phyloP scores from a whole-genome alignment of 2,888 invertebrate genomes.

The Volucella zonaria region DNA sequence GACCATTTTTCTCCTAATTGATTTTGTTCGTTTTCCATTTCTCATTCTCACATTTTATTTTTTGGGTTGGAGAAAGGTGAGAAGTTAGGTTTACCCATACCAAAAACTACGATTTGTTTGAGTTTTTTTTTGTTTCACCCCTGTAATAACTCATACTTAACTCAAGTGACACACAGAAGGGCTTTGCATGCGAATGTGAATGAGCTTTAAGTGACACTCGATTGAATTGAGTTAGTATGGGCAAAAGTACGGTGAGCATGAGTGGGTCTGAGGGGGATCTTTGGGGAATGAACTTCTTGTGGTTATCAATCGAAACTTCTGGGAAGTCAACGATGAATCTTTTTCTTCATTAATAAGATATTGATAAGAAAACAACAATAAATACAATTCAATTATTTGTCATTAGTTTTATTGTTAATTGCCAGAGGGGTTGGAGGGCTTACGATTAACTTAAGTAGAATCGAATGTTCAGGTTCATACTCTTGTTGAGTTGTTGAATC shows the following conservation, averaged over 20 bases:
- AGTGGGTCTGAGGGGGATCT: neutral
- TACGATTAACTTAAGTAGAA: conserved; percentile 66
- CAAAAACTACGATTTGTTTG: too few relatives aligned
- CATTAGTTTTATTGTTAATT: conserved; percentile 20
- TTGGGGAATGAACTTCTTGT: conserved; percentile 10
- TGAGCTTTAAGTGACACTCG: too few relatives aligned
- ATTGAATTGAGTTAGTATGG: too few relatives aligned
- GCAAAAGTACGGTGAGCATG: neutral
- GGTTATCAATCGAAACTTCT: conserved; percentile 26
- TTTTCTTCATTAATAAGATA: conserved; percentile 21
- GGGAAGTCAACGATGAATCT: conserved; percentile 2
- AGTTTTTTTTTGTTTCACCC: too few relatives aligned
- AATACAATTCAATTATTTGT: conserved; percentile 3
- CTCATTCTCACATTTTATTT: neutral
- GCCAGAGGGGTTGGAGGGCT: conserved; percentile 42
- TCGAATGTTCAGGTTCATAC: conserved; percentile 63
- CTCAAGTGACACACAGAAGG: too few relatives aligned
- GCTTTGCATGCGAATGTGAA: too few relatives aligned
- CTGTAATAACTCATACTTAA: too few relatives aligned
- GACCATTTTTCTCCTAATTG: conserved; percentile 19
- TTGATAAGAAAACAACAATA: conserved; percentile 36
- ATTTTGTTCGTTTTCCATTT: neutral
- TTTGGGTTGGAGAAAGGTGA: too few relatives aligned
- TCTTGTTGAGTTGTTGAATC: conserved; percentile 28
- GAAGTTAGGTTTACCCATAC: too few relatives aligned